These are phyloP conservation scores for Hirudo medicinalis DNA, from an alignment of 1,140 invertebrate genomes.

Conservation along the genomic window DNA sequence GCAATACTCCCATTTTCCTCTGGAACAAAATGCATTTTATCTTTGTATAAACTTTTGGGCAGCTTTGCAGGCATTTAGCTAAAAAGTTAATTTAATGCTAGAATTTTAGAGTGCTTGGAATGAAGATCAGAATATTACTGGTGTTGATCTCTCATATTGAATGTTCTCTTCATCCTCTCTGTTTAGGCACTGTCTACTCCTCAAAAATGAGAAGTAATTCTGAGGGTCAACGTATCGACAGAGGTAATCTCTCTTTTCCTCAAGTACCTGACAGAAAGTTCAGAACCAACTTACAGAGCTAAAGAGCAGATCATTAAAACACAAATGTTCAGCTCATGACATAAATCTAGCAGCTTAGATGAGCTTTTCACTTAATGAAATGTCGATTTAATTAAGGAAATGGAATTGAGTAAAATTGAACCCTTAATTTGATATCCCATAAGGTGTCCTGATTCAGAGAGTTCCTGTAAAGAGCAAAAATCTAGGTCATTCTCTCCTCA, in stretches of 20 bases:
- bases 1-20: background rate
- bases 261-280: background rate
- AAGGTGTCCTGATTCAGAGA: no score
- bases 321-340: no score
- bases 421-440: no score
- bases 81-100: background rate
- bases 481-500: no score
- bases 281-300: no score
- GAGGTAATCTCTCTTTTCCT: conserved; percentile 4
- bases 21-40: background rate
- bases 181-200: background rate
- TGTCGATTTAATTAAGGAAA: no score
- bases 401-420: no score
- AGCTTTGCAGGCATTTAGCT: background rate
- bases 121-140: background rate
- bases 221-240: background rate
- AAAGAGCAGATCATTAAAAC: no score
- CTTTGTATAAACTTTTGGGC: background rate
- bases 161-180: conserved; percentile 2
- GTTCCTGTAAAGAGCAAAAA: no score
- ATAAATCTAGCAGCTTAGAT: no score
- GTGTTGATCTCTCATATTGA: background rate
- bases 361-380: no score
- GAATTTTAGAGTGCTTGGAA: background rate
- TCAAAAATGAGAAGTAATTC: conserved; percentile 3